Conservation (phyloP, 2,888 invertebrate genomes). For the Eledone cirrhosa region DNA sequence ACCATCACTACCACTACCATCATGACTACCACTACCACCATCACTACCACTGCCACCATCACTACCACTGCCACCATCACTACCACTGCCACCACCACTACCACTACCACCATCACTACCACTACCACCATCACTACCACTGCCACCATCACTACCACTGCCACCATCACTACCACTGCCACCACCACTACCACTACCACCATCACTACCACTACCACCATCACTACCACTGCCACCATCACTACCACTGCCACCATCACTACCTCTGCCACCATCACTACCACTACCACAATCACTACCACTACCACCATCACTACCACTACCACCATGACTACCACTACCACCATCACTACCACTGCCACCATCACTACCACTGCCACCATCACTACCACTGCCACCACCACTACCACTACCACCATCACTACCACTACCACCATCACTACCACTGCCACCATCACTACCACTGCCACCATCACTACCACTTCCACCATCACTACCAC, state of each 20-base stretch:
- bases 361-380: too few species aligned
- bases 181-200: too few species aligned
- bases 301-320: too few species aligned
- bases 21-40: too few species aligned
- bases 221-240: not conserved
- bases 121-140: slow-evolving; percentile 3
- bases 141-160: too few species aligned
- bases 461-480: slow-evolving; percentile 4
- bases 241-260: not conserved
- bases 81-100: not conserved
- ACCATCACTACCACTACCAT: too few species aligned
- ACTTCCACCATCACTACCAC: too few species aligned
- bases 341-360: too few species aligned
- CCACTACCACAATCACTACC: not conserved
- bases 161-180: too few species aligned
- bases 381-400: slow-evolving; percentile 5
- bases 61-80: not conserved
- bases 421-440: not conserved
- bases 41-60: slow-evolving; percentile 7
- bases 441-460: not conserved
- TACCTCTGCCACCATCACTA: too few species aligned
- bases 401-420: not conserved
- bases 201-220: too few species aligned
- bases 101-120: not conserved
- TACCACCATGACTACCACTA: too few species aligned